Percentiles rank a stretch among this genome's conserved stretches.
These are phyloP conservation scores for Hanleya hanleyi DNA, from an alignment of 2,888 invertebrate genomes.

Conservation along the genomic window DNA sequence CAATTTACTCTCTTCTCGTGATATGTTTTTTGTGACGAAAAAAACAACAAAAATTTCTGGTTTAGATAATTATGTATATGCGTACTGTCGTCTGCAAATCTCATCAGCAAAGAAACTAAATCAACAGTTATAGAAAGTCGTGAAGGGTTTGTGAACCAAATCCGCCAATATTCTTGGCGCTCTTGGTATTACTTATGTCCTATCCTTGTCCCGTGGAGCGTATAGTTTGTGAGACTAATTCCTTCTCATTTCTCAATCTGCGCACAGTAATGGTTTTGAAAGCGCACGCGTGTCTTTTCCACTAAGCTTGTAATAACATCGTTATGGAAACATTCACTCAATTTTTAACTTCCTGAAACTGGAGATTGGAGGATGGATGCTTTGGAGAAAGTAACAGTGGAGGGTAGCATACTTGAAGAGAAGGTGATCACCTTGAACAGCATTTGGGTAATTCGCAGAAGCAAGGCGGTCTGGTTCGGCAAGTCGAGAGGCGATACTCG, in stretches of 20 bases:
- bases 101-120: too few species aligned
- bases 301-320: constrained; percentile 8
- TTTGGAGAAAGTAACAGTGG: neutral
- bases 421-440: neutral
- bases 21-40: too few species aligned
- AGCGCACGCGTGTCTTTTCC: neutral
- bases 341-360: neutral
- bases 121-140: too few species aligned
- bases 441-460: neutral
- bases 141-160: too few species aligned
- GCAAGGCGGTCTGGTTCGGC: neutral
- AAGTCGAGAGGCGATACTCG: neutral
- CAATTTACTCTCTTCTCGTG: too few species aligned
- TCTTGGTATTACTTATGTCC: too few species aligned
- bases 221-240: too few species aligned
- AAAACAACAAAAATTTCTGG: too few species aligned
- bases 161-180: too few species aligned
- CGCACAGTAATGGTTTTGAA: neutral
- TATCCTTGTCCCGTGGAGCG: too few species aligned
- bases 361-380: neutral
- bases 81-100: neutral
- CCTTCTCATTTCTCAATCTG: neutral
- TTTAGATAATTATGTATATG: constrained; percentile 4
- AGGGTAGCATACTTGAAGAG: neutral
- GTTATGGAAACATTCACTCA: constrained; percentile 9